phyloP scores from a whole-genome alignment of 2,113 vertebrate species.

The Elephas maximus region DNA sequence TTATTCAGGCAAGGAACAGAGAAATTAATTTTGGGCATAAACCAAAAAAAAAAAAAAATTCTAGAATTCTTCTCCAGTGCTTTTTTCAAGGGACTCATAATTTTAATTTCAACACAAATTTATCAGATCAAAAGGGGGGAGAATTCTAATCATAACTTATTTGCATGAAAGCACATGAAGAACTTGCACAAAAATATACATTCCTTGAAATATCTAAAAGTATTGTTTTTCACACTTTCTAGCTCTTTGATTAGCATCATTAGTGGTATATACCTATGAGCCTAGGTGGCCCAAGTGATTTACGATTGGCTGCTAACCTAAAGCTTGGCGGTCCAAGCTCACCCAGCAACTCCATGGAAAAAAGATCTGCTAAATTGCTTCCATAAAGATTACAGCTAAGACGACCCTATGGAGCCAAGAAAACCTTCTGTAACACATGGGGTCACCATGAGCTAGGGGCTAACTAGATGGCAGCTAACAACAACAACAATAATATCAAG shows the following conservation, averaged over 20 bases:
- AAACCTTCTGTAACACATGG: too few relatives aligned
- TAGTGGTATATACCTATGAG: background rate
- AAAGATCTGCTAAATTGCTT: too few relatives aligned
- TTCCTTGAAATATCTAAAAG: conserved; percentile 56
- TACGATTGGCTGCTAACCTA: too few relatives aligned
- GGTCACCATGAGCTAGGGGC: too few relatives aligned
- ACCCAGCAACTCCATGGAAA: too few relatives aligned
- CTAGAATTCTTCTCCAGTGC: conserved; percentile 35
- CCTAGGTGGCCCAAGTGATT: too few relatives aligned
- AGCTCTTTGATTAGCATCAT: background rate
- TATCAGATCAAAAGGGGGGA: conserved; percentile 60
- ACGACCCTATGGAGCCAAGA: too few relatives aligned
- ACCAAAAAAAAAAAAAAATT: conserved; percentile 37
- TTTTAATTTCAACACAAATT: conserved; percentile 77
- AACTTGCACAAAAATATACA: conserved; percentile 59
- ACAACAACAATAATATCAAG: background rate
- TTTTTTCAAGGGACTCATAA: conserved; percentile 61
- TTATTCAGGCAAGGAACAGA: conserved; percentile 51
- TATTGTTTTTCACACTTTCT: conserved; percentile 47
- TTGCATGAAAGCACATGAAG: conserved; percentile 62
- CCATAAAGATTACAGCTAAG: too few relatives aligned
- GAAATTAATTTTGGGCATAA: conserved; percentile 50
- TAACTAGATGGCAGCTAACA: too few relatives aligned
- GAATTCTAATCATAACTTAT: conserved; percentile 79
- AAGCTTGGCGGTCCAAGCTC: too few relatives aligned